Conservation (phyloP, 2,888 invertebrate genomes). For the Invenusta paracnida region DNA sequence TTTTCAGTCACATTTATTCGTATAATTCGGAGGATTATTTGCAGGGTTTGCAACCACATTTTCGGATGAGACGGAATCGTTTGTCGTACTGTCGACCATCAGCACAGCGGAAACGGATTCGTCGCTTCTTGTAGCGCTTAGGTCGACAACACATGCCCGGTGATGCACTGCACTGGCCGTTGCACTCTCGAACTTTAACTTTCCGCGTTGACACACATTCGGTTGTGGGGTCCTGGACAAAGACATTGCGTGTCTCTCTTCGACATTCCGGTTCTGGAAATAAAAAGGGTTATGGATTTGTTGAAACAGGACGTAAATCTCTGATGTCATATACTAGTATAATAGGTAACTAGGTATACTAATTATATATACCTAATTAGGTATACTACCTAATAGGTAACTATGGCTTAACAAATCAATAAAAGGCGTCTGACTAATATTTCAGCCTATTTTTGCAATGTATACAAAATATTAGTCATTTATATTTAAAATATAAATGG, state of each 20-base stretch:
- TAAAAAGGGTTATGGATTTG: too few species aligned
- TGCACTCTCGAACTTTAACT: slow-evolving; percentile 80
- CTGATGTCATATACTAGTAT: too few species aligned
- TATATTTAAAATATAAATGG: too few species aligned
- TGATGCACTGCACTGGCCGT: slow-evolving; percentile 69
- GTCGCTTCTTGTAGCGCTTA: slow-evolving; percentile 83
- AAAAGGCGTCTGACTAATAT: too few species aligned
- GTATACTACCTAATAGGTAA: too few species aligned
- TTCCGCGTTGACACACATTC: slow-evolving; percentile 66
- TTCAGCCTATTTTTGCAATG: too few species aligned
- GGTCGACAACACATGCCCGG: slow-evolving; percentile 73
- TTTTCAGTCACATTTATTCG: too few species aligned
- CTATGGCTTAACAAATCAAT: too few species aligned
- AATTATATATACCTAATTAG: too few species aligned
- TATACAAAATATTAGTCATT: too few species aligned
- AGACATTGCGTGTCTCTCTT: slow-evolving; percentile 26
- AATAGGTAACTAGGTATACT: too few species aligned
- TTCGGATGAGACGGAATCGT: slow-evolving; percentile 9
- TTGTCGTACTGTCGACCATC: slow-evolving; percentile 68
- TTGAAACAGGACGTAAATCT: too few species aligned
- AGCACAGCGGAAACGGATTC: slow-evolving; percentile 81
- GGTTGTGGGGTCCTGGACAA: slow-evolving; percentile 34
- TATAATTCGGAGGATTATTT: not conserved
- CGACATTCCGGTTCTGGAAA: slow-evolving; percentile 28
- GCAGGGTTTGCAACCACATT: slow-evolving; percentile 38